phyloP scores from a whole-genome alignment of 35 echinoderm and acorn worm species.

The Holothuria glaberrima region DNA sequence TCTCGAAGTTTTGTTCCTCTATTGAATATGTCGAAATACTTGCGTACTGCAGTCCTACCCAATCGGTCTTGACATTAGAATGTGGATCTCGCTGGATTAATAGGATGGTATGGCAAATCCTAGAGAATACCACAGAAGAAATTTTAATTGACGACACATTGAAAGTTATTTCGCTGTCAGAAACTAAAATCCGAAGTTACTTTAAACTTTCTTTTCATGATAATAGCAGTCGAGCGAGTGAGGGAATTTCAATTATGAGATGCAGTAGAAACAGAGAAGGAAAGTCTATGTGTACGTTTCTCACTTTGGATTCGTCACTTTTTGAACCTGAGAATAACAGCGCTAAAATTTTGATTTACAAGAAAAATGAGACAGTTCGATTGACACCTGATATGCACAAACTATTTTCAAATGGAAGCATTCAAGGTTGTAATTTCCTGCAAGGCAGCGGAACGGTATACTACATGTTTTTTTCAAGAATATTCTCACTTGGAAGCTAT shows the following conservation, averaged over 20 bases:
- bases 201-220: neutral
- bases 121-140: neutral
- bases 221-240: too few relatives aligned
- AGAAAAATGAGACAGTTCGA: neutral
- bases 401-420: neutral
- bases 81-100: constrained; percentile 9
- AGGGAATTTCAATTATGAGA: neutral
- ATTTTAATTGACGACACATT: neutral
- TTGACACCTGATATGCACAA: neutral
- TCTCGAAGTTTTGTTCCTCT: neutral
- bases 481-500: constrained; percentile 4
- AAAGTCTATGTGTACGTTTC: neutral
- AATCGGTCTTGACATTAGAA: neutral
- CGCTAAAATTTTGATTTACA: neutral
- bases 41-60: neutral
- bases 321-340: neutral
- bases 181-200: constrained; percentile 7
- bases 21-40: neutral
- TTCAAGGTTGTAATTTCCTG: constrained; percentile 1
- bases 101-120: neutral
- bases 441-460: neutral
- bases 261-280: neutral
- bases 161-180: neutral
- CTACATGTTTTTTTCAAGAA: too few relatives aligned
- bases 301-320: neutral